Evolutionary conservation across 2,113 vertebrate genomes (phyloP), one percentile per base, ranked within the genome.

Genomic region (Hassar affinis): DNA sequence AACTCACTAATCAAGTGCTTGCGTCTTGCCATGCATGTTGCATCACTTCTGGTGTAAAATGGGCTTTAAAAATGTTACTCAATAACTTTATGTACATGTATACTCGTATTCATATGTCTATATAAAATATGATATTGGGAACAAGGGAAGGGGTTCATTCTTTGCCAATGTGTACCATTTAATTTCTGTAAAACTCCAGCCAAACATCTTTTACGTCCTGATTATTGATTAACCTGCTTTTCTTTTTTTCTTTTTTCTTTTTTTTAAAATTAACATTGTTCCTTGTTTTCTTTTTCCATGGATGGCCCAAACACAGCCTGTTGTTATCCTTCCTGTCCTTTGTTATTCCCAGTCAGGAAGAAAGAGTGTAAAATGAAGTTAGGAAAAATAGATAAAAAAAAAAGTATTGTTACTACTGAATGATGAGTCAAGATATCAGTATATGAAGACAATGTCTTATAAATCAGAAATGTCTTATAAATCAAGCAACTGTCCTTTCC

Each of bases 401-500:
- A n/a, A 25, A 66, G 72, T 76, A 77, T 77, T 76, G 81, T 64
- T 59, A 61, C 38, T 74, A 42, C 33, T 68, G 61, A 83, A 78
- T 54, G 45, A 30, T 20, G 38, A 76, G 15, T 61, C 2, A 51
- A 54, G 68, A 57, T 45, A 42, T 56, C 30, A 35, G 35, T 57
- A n/a, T 15, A 59, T 47, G n/a, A 59, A 56, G 25, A 15, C 49
- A 33, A 74, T 75, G 69, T 68, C n/a, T n/a, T n/a, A n/a, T n/a
- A n/a, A n/a, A 54, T 75, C 9, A 22, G 6, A 57, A 15, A 84
- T 68, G 62, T 78, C 25, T 27, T 54, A 54, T 27, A 75, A 52
- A 64, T 83, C 25, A 18, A 71, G 27, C 30, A 52, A 38, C 45
- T 54, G 54, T 33, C 15, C 25, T 20, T 56, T 45, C 33, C 30